Conservation (phyloP, 2,113 vertebrate species). For the Dasyurus viverrinus region DNA sequence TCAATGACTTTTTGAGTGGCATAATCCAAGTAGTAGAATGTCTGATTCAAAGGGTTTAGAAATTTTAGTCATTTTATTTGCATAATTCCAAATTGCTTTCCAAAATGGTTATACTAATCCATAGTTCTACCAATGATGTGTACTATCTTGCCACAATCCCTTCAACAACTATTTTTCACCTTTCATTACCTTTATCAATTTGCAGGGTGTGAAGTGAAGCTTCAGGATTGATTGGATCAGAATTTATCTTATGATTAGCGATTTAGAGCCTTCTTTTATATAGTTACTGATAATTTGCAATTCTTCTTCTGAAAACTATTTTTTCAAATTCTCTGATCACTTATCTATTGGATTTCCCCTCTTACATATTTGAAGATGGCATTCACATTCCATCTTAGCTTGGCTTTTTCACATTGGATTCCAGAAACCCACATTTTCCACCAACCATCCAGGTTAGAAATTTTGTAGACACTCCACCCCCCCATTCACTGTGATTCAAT, state of each 20-base stretch:
- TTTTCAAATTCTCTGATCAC: too few species aligned
- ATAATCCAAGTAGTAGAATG: background rate
- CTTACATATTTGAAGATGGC: background rate
- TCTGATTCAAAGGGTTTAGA: background rate
- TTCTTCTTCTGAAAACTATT: background rate
- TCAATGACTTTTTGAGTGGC: background rate
- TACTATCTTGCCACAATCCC: background rate
- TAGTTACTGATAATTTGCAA: background rate
- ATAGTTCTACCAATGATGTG: background rate
- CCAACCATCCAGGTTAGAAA: background rate
- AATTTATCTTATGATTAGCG: background rate
- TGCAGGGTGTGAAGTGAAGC: background rate
- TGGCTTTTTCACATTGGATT: background rate
- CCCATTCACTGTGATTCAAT: background rate
- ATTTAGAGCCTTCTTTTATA: background rate
- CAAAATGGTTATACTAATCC: background rate
- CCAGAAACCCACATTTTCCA: background rate
- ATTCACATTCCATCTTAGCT: background rate
- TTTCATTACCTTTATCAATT: background rate
- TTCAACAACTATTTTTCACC: background rate
- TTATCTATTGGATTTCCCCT: background rate
- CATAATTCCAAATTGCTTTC: background rate
- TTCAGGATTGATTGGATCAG: background rate
- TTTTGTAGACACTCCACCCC: background rate
- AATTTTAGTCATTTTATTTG: background rate